Conservation (phyloP, 2,888 invertebrate species). For the Aromia moschata region DNA sequence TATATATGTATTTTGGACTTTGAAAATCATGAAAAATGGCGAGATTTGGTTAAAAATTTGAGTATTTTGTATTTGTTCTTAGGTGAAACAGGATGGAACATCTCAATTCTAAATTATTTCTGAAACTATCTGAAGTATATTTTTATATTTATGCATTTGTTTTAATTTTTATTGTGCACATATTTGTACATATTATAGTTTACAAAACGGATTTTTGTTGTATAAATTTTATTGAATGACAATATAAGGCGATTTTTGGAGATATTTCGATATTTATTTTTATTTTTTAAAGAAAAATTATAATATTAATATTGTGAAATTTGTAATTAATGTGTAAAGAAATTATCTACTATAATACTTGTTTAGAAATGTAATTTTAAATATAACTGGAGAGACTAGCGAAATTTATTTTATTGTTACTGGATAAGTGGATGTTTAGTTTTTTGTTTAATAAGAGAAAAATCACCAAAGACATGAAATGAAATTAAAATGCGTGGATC, state of each 20-base stretch:
- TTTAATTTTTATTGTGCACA: constrained; percentile 10
- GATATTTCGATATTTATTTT: constrained; percentile 10
- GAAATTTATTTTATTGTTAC: constrained; percentile 13
- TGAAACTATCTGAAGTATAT: constrained; percentile 5
- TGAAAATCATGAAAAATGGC: neutral
- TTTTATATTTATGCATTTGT: constrained; percentile 11
- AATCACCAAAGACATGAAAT: neutral
- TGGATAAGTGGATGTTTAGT: constrained; percentile 22
- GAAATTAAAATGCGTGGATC: neutral
- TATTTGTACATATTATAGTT: constrained; percentile 13
- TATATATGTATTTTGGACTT: neutral
- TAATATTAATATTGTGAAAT: constrained; percentile 14
- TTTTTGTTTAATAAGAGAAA: neutral
- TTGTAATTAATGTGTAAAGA: constrained; percentile 23
- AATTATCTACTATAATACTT: constrained; percentile 7
- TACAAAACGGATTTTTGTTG: constrained; percentile 3
- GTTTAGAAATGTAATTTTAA: constrained; percentile 15
- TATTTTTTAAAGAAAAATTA: constrained; percentile 6
- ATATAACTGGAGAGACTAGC: neutral
- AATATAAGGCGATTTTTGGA: neutral
- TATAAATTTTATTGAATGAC: constrained; percentile 9
- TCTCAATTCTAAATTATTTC: constrained; percentile 14
- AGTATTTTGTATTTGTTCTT: neutral
- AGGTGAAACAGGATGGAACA: constrained; percentile 7
- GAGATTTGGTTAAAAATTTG: neutral